phyloP scores from a whole-genome alignment of 2,888 invertebrate genomes.

The Phasia obesa region DNA sequence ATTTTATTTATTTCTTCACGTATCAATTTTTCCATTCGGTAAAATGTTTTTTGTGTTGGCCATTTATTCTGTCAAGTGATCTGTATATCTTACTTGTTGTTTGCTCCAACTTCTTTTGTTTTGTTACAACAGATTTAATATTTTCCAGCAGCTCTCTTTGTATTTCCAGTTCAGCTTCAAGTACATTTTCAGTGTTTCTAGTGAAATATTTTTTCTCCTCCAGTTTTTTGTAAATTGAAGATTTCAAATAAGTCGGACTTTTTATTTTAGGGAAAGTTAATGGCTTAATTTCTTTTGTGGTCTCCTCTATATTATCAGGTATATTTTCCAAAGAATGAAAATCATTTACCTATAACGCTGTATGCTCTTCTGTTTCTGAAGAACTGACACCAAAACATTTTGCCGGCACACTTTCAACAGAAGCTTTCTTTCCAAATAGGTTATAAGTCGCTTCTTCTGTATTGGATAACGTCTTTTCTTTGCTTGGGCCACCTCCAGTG shows the following conservation, averaged over 20 bases:
- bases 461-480: slow-evolving; percentile 21
- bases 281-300: background rate
- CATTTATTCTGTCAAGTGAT: background rate
- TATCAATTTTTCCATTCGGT: background rate
- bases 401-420: too few species aligned
- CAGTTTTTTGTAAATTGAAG: background rate
- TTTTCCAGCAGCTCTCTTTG: too few species aligned
- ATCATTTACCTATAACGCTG: background rate
- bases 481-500: slow-evolving; percentile 57
- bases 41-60: slow-evolving; percentile 12
- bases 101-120: background rate
- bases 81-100: slow-evolving; percentile 4
- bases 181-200: background rate
- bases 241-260: background rate
- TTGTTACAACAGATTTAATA: too few species aligned
- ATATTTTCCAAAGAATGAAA: background rate
- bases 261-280: too few species aligned
- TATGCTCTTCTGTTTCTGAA: background rate
- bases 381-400: too few species aligned
- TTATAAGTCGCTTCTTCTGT: too few species aligned
- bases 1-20: slow-evolving; percentile 1
- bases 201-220: background rate
- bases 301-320: background rate
- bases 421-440: too few species aligned
- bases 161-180: slow-evolving; percentile 1